A percentile compares a stretch with the other conserved stretches of the same genome.
phyloP scores from a whole-genome alignment of 2,888 invertebrate genomes.

The Hemicrepidius hirtus region DNA sequence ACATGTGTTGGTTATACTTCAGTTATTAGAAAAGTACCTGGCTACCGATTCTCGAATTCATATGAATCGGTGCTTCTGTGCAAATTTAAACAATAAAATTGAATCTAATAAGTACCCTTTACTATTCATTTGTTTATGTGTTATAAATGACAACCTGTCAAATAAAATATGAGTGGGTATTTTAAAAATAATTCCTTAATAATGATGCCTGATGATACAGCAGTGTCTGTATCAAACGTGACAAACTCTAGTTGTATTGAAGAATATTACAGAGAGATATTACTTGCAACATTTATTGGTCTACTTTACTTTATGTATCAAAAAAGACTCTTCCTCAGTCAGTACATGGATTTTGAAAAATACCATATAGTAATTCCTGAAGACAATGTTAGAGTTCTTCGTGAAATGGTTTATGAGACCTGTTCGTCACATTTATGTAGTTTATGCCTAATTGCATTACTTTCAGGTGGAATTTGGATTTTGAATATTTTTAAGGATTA shows the following conservation, averaged over 20 bases:
- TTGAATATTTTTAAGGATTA: conserved; percentile 31
- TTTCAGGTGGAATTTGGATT: conserved; percentile 22
- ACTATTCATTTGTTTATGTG: too few species aligned
- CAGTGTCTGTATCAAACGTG: neutral
- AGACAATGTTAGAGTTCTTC: conserved; percentile 6
- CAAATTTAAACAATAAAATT: too few species aligned
- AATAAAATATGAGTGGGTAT: neutral
- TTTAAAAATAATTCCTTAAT: neutral
- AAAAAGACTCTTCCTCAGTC: neutral
- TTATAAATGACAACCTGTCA: neutral
- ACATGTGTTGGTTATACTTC: too few species aligned
- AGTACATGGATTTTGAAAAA: conserved; percentile 3
- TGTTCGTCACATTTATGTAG: conserved; percentile 16
- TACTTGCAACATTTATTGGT: neutral
- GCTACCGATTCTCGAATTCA: too few species aligned
- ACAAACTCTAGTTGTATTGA: neutral
- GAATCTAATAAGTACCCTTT: too few species aligned
- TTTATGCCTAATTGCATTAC: conserved; percentile 6
- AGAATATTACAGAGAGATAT: neutral
- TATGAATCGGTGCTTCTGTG: too few species aligned
- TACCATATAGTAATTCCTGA: neutral
- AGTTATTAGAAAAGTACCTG: too few species aligned
- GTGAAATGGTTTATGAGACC: conserved; percentile 29
- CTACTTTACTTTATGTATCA: neutral
- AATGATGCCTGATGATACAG: conserved; percentile 1